These are phyloP conservation scores for Gnathonemus longibarbis DNA, from an alignment of 2,113 vertebrate genomes.

Conservation along the genomic window DNA sequence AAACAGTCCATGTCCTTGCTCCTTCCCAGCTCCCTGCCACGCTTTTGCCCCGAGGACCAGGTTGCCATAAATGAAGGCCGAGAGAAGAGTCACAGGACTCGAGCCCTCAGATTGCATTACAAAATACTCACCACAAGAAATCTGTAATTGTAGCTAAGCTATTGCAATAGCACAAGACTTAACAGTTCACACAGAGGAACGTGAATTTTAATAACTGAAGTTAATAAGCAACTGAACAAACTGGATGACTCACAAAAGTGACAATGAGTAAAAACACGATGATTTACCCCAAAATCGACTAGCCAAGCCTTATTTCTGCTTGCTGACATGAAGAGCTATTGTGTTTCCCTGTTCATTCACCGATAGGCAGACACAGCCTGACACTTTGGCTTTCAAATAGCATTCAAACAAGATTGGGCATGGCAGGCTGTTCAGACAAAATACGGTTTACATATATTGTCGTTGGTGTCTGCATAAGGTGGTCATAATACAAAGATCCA, in stretches of 20 bases:
- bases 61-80: background rate
- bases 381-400: conserved; percentile 1
- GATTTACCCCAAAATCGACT: background rate
- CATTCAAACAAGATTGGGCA: background rate
- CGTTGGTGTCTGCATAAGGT: background rate
- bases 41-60: background rate
- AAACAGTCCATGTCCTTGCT: background rate
- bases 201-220: background rate
- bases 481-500: background rate
- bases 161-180: background rate
- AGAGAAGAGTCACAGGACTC: background rate
- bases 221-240: background rate
- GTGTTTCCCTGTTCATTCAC: background rate
- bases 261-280: background rate
- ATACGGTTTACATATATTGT: background rate
- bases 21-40: background rate
- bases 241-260: background rate
- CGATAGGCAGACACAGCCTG: background rate
- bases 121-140: background rate
- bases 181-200: background rate
- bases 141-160: background rate
- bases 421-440: background rate
- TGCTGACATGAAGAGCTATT: background rate
- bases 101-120: background rate
- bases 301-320: background rate